Percentiles rank a stretch among this genome's conserved stretches.
Evolutionary conservation across 2,113 vertebrate genomes (phyloP).

Genomic region (Pontoporia blainvillei): DNA sequence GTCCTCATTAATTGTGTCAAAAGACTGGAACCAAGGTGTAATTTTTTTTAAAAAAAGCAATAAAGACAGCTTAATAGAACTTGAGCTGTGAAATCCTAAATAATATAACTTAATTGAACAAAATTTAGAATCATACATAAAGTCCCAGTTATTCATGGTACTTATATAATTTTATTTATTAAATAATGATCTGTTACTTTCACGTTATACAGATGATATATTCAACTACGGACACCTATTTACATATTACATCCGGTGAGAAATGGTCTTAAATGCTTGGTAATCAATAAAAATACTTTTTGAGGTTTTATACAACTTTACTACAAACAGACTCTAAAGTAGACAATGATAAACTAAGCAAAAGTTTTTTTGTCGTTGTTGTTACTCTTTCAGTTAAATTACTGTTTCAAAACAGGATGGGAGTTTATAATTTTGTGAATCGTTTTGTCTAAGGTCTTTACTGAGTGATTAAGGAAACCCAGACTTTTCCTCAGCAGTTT

Average conservation of each 20-base stretch:
- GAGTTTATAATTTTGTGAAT: background rate
- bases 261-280: conserved; percentile 22
- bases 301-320: conserved; percentile 42
- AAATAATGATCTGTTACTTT: conserved; percentile 54
- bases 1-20: background rate
- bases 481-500: background rate
- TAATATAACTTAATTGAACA: conserved; percentile 34
- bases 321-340: conserved; percentile 28
- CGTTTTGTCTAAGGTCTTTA: background rate
- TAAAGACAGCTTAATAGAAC: conserved; percentile 20
- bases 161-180: conserved; percentile 26
- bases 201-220: conserved; percentile 11
- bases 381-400: background rate
- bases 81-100: background rate
- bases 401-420: conserved; percentile 25
- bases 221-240: conserved; percentile 48
- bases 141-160: background rate
- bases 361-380: background rate
- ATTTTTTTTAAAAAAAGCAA: background rate
- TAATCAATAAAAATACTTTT: conserved; percentile 55
- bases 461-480: background rate
- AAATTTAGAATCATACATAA: conserved; percentile 25
- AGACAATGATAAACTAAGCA: conserved; percentile 17
- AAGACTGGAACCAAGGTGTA: background rate
- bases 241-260: conserved; percentile 52